These are phyloP conservation scores for Kuschelorhynchus macadamiae DNA, from an alignment of 2,888 invertebrate genomes.

Conservation along the genomic window DNA sequence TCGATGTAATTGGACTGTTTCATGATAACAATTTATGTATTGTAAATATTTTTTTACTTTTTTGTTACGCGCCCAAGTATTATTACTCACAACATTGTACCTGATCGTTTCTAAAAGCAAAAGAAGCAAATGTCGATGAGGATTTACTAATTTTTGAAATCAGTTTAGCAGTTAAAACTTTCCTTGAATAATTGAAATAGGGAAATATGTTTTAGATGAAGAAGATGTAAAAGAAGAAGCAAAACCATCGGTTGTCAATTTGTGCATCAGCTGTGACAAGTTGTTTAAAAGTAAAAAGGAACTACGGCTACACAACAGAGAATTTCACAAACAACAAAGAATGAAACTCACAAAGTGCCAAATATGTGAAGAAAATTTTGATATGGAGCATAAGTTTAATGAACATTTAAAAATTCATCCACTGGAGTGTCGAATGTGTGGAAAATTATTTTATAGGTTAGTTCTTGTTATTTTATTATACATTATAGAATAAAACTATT, in stretches of 20 bases:
- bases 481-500: too few relatives aligned
- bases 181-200: too few relatives aligned
- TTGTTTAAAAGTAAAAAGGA: slow-evolving; percentile 59
- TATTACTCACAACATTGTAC: too few relatives aligned
- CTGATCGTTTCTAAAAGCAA: too few relatives aligned
- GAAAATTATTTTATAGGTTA: slow-evolving; percentile 77
- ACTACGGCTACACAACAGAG: slow-evolving; percentile 69
- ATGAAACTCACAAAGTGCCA: slow-evolving; percentile 70
- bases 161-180: too few relatives aligned
- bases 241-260: slow-evolving; percentile 57
- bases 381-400: slow-evolving; percentile 78
- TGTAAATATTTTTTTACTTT: too few relatives aligned
- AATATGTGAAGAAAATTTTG: slow-evolving; percentile 78
- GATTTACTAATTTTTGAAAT: too few relatives aligned
- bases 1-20: too few relatives aligned
- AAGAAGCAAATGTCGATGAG: too few relatives aligned
- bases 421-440: slow-evolving; percentile 85
- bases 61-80: too few relatives aligned
- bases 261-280: slow-evolving; percentile 56
- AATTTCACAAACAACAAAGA: slow-evolving; percentile 69
- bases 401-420: slow-evolving; percentile 85
- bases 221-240: slow-evolving; percentile 64
- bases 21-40: too few relatives aligned
- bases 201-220: slow-evolving; percentile 50
- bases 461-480: slow-evolving; percentile 5